Base-by-base conservation (phyloP, 2,888 invertebrate genomes). In the Ophion obscuratus region DNA sequence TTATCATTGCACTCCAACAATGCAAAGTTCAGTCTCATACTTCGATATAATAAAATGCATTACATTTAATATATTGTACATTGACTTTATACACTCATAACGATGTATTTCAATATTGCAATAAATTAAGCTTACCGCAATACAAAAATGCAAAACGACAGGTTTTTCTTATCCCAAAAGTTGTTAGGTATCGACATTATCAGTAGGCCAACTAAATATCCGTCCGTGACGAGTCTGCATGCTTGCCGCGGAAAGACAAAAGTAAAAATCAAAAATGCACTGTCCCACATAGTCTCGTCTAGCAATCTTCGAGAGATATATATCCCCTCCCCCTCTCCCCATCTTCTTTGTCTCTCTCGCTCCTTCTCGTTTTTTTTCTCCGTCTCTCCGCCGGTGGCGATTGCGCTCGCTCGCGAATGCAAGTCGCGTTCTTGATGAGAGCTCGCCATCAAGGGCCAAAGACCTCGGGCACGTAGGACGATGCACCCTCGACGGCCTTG, bases 401-500 rank as follows among this genome's bases (percentile, higher is more conserved):
- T 85, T 76, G 78, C 62, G 47, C 74, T 77, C 74, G 73, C 68
- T 85, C 80, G 80, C 83, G 85, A 86, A 84, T 78, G 86, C 86
- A 81, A 86, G 68, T 78, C 81, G 86, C 83, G 86, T 83, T 81
- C 77, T 76, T 66, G 84, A 64, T 70, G 83, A 61, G 71, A 79
- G 61, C 81, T 78, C 83, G 79, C 81, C 76, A 80, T 84, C 81
- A 71, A 83, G 85, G 87, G 85, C 87, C 88, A 88, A 92, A 91
- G 92, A 92, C 92, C 92, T 90, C 90, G 81, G 84, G 83, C 81
- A 82, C 87, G 82, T 88, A 89, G 92, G 91, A 90, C 92, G 91
- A 92, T 92, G 92, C 92, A 92, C 92, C 92, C 91, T 90, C 91
- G 92, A 90, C 92, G 92, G 91, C 92, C 92, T 92, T 92, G 91